Evolutionary conservation across 1,140 invertebrate genomes (phyloP), one percentile per base, ranked within the genome.

Genomic region (Eumeta japonica): DNA sequence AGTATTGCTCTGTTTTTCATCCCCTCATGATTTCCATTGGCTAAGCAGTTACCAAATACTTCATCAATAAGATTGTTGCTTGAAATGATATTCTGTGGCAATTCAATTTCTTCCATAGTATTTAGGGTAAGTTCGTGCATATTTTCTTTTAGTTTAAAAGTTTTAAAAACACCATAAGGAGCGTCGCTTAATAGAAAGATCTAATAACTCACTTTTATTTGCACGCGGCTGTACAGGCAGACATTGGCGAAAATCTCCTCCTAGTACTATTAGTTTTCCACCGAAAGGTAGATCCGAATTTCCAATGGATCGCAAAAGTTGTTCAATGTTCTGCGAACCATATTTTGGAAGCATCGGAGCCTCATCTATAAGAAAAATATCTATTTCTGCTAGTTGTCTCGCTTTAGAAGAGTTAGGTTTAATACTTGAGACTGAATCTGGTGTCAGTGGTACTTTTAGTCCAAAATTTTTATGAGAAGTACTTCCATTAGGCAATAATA

Each of bases 261-360:
- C n/a, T n/a, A n/a, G n/a, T n/a, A 57, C 34, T 37, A 56, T 34
- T 33, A 55, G 38, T 50, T 60, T 54, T 11, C 50, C 50, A 29
- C 49, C 50, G 39, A 63, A 59, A 7, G 35, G 43, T 20, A 34
- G 2, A 32, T 52, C 28, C 32, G 28, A 32, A 40, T 51, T 32
- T 33, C 37, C 33, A 32, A 52, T 47, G 37, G 44, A 39, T 17
- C 35, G 37, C 43, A n/a, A n/a, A n/a, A n/a, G n/a, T n/a, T n/a
- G n/a, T n/a, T n/a, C n/a, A n/a, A n/a, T n/a, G n/a, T n/a, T 32
- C 33, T 50, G 39, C n/a, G 56, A 28, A 2, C 47, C 52, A 41
- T 50, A 46, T 18, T 40, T 29, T n/a, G n/a, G n/a, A n/a, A n/a
- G n/a, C n/a, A n/a, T n/a, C n/a, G n/a, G n/a, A n/a, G n/a, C n/a